Percentiles rank a stretch among this genome's conserved stretches.
phyloP scores from a whole-genome alignment of 2,888 invertebrate genomes.

The Chloromyia formosa region DNA sequence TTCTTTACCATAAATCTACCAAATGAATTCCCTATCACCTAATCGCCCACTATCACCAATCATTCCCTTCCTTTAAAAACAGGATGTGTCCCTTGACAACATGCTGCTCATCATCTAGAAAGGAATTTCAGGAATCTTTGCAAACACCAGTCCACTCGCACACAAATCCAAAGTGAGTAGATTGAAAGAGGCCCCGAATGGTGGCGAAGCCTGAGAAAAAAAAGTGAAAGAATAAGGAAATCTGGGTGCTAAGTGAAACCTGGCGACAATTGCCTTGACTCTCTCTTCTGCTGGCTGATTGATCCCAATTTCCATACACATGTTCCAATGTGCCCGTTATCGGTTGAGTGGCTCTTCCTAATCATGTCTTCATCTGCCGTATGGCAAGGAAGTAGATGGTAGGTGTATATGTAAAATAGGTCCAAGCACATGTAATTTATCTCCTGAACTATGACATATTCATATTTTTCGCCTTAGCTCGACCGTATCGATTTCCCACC shows the following conservation, averaged over 20 bases:
- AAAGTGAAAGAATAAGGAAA: slow-evolving; percentile 6
- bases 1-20: slow-evolving; percentile 1
- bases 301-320: slow-evolving; percentile 39
- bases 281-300: slow-evolving; percentile 19
- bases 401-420: slow-evolving; percentile 39
- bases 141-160: background rate
- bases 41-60: slow-evolving; percentile 27
- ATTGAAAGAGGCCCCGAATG: too few relatives aligned
- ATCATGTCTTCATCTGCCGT: slow-evolving; percentile 14
- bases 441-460: slow-evolving; percentile 41
- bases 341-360: slow-evolving; percentile 31
- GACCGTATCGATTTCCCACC: slow-evolving; percentile 42
- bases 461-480: slow-evolving; percentile 32
- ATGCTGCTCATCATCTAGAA: slow-evolving; percentile 6
- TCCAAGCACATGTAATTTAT: slow-evolving; percentile 40
- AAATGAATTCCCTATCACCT: slow-evolving; percentile 32
- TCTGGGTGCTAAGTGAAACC: slow-evolving; percentile 25
- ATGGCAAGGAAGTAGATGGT: slow-evolving; percentile 10
- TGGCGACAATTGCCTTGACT: background rate
- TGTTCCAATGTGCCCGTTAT: slow-evolving; percentile 31
- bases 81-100: slow-evolving; percentile 22
- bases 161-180: background rate
- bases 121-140: slow-evolving; percentile 31
- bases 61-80: slow-evolving; percentile 31
- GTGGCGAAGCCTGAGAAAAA: slow-evolving; percentile 22